Evolutionary conservation across 2,797 vertebrate species (phyloP), one percentile per base, ranked within the genome.

Genomic region (Myotis findleyi): DNA sequence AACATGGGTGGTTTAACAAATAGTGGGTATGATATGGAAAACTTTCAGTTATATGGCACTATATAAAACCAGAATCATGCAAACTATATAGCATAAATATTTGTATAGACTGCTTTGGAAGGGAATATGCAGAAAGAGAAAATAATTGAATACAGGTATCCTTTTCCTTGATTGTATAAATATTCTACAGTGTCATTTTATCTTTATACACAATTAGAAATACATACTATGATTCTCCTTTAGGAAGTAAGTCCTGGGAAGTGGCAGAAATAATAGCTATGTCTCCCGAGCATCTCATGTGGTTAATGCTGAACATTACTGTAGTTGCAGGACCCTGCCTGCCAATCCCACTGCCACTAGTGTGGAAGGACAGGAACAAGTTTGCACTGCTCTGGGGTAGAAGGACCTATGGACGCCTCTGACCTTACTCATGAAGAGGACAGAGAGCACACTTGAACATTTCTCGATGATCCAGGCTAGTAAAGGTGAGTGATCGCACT

Each of bases 1-100:
- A 96, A 91, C 30, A 68, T 30, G 23, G n/a, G 72, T 17, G 18
- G 88, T 80, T 95, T 82, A 71, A 87, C 86, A 84, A 38, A 82
- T 23, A 73, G 55, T 51, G 27, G 57, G 5, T n/a, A 79, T 33
- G 11, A 76, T 25, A 36, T n/a, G 18, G 7, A 93, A 59, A 87
- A 11, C 23, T 71, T 89, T 53, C 21, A 76, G 51, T 80, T 55
- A 71, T 4, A 75, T 62, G 27, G 79, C 11, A 21, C 38, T 87
- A 87, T 25, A 10, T 66, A 86, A 89, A 91, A 75, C 8, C 20
- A 62, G 59, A 79, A 91, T 53, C 51, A 6, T n/a, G 41, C 47
- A 94, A 77, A 68, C 13, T 8, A 62, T 38, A 13, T 23, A 57
- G 75, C 3, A 33, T 44, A 82, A 90, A 72, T 76, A 75, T 16